These are phyloP conservation scores for Rattus norvegicus DNA, from an alignment of 2,113 vertebrate genomes.

Conservation along the genomic window GRCr8 NC_086025.1:59517001-59517500, in stretches of 20 bases:
- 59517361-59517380: slow-evolving; percentile 92
- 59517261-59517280: slow-evolving; percentile 93
- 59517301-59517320: slow-evolving; percentile 92
- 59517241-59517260: slow-evolving; percentile 93
- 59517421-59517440: slow-evolving; percentile 90
- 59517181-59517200: slow-evolving; percentile 94
- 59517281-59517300: slow-evolving; percentile 93
- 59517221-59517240: slow-evolving; percentile 89
- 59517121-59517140: slow-evolving; percentile 97
- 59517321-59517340: slow-evolving; percentile 91
- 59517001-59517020: neutral
- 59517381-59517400: slow-evolving; percentile 89
- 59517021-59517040: neutral
- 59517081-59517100: slow-evolving; percentile 89
- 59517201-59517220: slow-evolving; percentile 92
- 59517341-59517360: slow-evolving; percentile 90
- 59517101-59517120: slow-evolving; percentile 94
- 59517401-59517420: slow-evolving; percentile 91
- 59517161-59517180: slow-evolving; percentile 82
- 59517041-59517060: slow-evolving; percentile 84
- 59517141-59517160: slow-evolving; percentile 91
- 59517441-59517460: slow-evolving; percentile 87
- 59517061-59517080: slow-evolving; percentile 92
- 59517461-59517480: slow-evolving; percentile 90
- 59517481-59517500: slow-evolving; percentile 92